Conservation (phyloP, 2,797 vertebrate species). For the Limosa lapponica region DNA sequence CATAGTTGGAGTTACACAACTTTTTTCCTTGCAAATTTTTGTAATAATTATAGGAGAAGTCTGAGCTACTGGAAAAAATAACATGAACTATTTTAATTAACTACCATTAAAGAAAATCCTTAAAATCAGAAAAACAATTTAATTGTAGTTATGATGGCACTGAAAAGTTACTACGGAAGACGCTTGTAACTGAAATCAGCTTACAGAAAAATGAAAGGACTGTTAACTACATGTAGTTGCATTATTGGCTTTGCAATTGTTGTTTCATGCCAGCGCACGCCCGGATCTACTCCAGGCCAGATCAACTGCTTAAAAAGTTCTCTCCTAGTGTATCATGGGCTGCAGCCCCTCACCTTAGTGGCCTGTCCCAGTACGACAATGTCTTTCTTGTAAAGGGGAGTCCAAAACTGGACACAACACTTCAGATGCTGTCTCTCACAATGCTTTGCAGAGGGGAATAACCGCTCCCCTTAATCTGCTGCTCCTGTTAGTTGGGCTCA, state of each 20-base stretch:
- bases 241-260: not conserved
- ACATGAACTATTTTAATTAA: not conserved
- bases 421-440: not conserved
- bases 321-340: not conserved
- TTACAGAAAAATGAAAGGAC: not conserved
- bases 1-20: not conserved
- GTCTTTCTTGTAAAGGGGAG: not conserved
- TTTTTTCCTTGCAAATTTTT: not conserved
- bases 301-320: not conserved
- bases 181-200: not conserved
- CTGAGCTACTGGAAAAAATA: not conserved
- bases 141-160: not conserved
- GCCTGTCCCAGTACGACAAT: not conserved
- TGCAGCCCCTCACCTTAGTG: not conserved
- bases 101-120: not conserved
- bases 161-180: not conserved
- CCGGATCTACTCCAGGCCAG: not conserved
- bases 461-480: not conserved
- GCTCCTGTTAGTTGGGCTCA: not conserved
- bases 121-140: not conserved
- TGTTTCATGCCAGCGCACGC: not conserved
- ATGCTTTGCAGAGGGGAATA: not conserved
- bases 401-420: not conserved
- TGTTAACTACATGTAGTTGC: not conserved
- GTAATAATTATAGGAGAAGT: not conserved